Conservation (phyloP, 2,113 vertebrate species). For the Sinocyclocheilus maitianheensis region DNA sequence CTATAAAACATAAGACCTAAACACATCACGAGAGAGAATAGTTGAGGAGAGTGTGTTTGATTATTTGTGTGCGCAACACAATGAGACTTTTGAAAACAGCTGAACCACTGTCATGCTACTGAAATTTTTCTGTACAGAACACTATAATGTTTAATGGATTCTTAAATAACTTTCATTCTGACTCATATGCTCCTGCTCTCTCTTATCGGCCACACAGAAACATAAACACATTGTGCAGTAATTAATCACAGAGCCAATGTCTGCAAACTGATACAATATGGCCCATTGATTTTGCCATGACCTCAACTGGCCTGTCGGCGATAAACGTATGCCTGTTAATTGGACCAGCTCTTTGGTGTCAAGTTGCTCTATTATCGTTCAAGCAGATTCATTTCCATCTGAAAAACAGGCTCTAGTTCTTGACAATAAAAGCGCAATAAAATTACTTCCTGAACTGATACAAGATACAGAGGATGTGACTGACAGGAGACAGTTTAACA, state of each 20-base stretch:
- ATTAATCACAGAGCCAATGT: slow-evolving; percentile 59
- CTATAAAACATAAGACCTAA: not conserved
- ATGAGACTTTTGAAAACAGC: not conserved
- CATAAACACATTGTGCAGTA: slow-evolving; percentile 52
- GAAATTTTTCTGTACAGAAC: not conserved
- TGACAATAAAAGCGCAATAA: not conserved
- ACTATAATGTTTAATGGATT: not conserved
- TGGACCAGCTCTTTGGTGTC: not conserved
- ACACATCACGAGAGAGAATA: not conserved
- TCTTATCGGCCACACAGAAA: not conserved
- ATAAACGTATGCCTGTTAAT: not conserved
- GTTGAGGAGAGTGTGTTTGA: not conserved
- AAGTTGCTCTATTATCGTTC: slow-evolving; percentile 9
- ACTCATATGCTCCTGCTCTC: not conserved
- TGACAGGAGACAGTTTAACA: not conserved
- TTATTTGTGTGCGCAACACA: not conserved
- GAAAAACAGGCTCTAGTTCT: slow-evolving; percentile 7
- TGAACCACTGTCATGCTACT: not conserved
- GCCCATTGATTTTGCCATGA: slow-evolving; percentile 66
- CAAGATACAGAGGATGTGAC: not conserved
- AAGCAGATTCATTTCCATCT: slow-evolving; percentile 19
- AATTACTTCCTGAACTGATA: not conserved
- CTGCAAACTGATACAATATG: slow-evolving; percentile 63
- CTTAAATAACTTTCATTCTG: not conserved
- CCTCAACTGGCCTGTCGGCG: slow-evolving; percentile 1